phyloP scores from a whole-genome alignment of 1,140 invertebrate species.

The Galendromus occidentalis region DNA sequence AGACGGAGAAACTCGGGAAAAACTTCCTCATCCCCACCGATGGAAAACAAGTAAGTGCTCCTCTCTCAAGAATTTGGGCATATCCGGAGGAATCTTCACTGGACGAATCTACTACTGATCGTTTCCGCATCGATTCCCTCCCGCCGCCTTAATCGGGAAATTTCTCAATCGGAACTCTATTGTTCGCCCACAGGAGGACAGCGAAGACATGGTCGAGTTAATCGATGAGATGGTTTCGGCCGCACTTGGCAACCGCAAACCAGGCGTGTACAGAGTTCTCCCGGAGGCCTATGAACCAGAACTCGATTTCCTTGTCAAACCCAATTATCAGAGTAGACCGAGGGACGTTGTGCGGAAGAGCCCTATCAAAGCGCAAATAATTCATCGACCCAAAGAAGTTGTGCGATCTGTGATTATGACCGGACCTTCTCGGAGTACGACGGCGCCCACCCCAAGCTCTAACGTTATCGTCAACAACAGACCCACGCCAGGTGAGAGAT shows the following conservation, averaged over 20 bases:
- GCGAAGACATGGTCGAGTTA: neutral
- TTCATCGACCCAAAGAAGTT: too few relatives aligned
- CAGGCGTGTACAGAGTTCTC: neutral
- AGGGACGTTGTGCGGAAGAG: too few relatives aligned
- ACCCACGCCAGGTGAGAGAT: neutral
- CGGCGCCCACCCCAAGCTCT: neutral
- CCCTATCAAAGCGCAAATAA: too few relatives aligned
- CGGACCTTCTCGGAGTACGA: too few relatives aligned
- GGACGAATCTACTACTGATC: too few relatives aligned
- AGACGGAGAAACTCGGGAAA: conserved; percentile 24
- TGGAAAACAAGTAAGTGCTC: neutral
- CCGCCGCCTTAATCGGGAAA: too few relatives aligned
- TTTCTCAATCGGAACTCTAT: too few relatives aligned
- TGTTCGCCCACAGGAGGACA: neutral
- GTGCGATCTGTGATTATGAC: too few relatives aligned
- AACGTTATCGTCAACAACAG: neutral
- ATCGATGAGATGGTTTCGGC: neutral
- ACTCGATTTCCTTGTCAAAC: neutral
- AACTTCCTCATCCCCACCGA: conserved; percentile 21
- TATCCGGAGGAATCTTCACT: neutral
- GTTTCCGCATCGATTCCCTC: too few relatives aligned
- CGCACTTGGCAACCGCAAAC: neutral
- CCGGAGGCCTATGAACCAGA: neutral
- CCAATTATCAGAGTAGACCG: neutral
- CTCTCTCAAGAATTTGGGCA: neutral